Evolutionary conservation across 2,888 invertebrate genomes (phyloP), one percentile per base, ranked within the genome.

Genomic region (Pimpla rufipes): DNA sequence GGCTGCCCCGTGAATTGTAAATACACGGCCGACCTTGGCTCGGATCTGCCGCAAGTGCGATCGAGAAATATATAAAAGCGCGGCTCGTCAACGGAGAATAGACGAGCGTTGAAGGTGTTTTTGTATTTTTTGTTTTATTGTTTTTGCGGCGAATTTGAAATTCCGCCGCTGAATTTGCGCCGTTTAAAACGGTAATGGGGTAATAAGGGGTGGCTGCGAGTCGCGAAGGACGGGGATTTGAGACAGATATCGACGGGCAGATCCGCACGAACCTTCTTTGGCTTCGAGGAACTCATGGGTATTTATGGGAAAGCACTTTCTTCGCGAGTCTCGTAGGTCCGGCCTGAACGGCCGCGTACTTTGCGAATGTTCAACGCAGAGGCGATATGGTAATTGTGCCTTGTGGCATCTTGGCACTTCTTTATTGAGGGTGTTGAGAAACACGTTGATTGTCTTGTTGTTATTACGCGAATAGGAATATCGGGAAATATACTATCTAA

Each of bases 221-320:
- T 57, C n/a, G n/a, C n/a, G n/a, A 29, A 57, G 29, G 29, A 57
- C 57, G 29, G 13, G 29, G 29, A 57, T 13, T n/a, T 11, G 23
- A 57, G 29, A 29, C 18, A 52, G 6, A 21, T 21, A 52, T 52
- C 21, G 52, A 52, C 52, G 52, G 7, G 47, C 47, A 8, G 67
- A 67, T 13, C 42, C 64, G 45, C 45, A n/a, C 45, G 50, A 16
- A 16, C 23, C 57, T 29, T 29, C 29, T 57, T 74, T 50, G 64
- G 23, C 45, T 29, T 16, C 45, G 10, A 37, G 10, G 55, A 45
- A 55, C 37, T 80, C 57, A 40, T 55, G 29, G 13, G 13, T 45
- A 75, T 66, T 84, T 87, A 86, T 90, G 89, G 86, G 90, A 90
- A 90, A 89, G 85, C 81, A 77, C 87, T 88, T 89, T 88, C 86